A percentile compares a stretch with the other conserved stretches of the same genome.
These are phyloP conservation scores for Dasyornis broadbenti DNA, from an alignment of 2,113 vertebrate species.

Conservation along the genomic window DNA sequence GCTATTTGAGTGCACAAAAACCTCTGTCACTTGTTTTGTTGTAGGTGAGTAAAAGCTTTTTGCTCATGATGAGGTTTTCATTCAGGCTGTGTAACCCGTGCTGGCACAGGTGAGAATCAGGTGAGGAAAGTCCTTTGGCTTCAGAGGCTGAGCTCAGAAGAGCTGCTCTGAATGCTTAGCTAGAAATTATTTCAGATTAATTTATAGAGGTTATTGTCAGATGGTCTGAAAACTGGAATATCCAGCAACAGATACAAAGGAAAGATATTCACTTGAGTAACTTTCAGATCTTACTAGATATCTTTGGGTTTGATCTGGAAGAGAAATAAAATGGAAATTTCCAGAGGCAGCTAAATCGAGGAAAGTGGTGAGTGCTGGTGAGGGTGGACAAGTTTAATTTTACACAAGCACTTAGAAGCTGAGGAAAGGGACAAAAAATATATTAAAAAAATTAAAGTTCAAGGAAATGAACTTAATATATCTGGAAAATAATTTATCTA, in stretches of 20 bases:
- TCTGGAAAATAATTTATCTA: constrained; percentile 11
- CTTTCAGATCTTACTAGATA: background rate
- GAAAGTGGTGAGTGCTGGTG: background rate
- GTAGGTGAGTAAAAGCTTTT: background rate
- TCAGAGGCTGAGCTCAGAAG: background rate
- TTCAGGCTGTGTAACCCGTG: accelerated
- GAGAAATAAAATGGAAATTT: background rate
- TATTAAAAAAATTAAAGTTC: background rate
- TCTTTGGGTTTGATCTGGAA: background rate
- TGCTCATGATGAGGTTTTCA: background rate
- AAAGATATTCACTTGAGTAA: background rate
- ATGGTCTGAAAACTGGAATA: background rate
- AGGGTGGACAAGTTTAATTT: background rate
- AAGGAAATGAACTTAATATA: background rate
- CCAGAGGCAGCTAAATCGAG: background rate
- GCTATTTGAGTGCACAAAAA: background rate
- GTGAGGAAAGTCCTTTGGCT: background rate
- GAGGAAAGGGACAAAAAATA: background rate
- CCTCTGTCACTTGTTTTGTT: background rate
- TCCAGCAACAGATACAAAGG: background rate
- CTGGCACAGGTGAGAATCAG: background rate
- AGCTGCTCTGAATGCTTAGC: background rate
- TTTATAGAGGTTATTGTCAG: background rate
- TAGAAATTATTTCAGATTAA: background rate
- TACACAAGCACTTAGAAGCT: background rate